These are phyloP conservation scores for Folsomia candida DNA, from an alignment of 2,888 invertebrate species.

Conservation along the genomic window DNA sequence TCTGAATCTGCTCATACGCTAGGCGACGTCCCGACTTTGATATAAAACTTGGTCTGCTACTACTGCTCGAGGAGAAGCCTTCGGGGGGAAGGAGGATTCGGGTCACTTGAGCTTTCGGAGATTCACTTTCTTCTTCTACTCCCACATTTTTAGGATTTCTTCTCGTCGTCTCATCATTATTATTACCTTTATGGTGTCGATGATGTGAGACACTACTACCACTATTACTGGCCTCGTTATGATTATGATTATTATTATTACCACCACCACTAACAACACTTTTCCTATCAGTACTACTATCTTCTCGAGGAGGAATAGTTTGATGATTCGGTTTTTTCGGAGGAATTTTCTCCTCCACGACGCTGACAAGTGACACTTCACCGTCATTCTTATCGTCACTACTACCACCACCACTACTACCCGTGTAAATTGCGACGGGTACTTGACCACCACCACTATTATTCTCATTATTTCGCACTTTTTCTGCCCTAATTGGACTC, in stretches of 20 bases:
- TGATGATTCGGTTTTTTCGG: neutral
- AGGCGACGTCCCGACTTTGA: slow-evolving; percentile 31
- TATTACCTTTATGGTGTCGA: slow-evolving; percentile 11
- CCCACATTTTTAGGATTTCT: slow-evolving; percentile 22
- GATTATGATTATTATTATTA: slow-evolving; percentile 8
- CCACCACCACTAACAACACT: slow-evolving; percentile 7
- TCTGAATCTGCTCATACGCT: slow-evolving; percentile 10
- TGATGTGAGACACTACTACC: slow-evolving; percentile 12
- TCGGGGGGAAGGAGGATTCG: slow-evolving; percentile 15
- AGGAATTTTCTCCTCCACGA: neutral
- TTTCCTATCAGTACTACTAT: slow-evolving; percentile 2
- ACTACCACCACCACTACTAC: neutral
- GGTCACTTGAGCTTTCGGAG: slow-evolving; percentile 31
- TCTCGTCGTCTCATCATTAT: slow-evolving; percentile 11
- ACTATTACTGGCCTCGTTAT: neutral
- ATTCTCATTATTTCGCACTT: neutral
- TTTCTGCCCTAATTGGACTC: neutral
- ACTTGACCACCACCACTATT: neutral
- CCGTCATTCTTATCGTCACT: neutral
- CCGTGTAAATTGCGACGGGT: neutral
- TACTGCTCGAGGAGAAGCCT: too few relatives aligned
- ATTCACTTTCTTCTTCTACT: slow-evolving; percentile 29
- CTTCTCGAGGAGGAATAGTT: neutral
- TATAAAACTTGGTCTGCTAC: slow-evolving; percentile 22
- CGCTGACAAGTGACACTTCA: neutral